Percentiles rank a stretch among this genome's conserved stretches.
Evolutionary conservation across 1,140 invertebrate genomes (phyloP).

Genomic region (Musca domestica): DNA sequence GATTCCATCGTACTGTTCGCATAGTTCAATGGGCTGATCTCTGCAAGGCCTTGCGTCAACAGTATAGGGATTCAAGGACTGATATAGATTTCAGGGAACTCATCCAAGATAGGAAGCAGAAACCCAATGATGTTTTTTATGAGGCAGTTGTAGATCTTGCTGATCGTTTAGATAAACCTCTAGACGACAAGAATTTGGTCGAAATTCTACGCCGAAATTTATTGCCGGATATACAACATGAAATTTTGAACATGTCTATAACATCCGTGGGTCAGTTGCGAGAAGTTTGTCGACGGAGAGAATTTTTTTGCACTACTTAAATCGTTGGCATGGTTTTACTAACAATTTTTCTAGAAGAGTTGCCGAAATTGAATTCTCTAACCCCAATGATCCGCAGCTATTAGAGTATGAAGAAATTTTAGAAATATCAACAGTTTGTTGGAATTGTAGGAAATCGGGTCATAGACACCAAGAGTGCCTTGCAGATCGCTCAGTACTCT

Average conservation of each 20-base stretch:
- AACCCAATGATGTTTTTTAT: neutral
- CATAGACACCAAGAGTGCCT: too few relatives aligned
- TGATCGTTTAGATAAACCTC: neutral
- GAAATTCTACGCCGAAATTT: constrained; percentile 4
- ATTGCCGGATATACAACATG: constrained; percentile 14
- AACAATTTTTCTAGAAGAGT: too few relatives aligned
- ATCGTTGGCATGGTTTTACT: neutral
- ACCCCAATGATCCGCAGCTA: neutral
- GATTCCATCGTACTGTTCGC: neutral
- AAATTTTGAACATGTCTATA: neutral
- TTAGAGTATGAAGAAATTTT: neutral
- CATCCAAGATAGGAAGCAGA: constrained; percentile 18
- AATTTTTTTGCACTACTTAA: neutral
- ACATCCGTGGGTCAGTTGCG: neutral
- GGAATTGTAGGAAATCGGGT: too few relatives aligned
- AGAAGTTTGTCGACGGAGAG: neutral
- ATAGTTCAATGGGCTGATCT: constrained; percentile 4
- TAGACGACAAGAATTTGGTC: neutral
- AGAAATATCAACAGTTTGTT: neutral
- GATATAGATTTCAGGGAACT: constrained; percentile 8
- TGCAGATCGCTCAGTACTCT: too few relatives aligned
- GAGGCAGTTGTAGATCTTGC: neutral
- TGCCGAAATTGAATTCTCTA: constrained; percentile 3
- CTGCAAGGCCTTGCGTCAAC: neutral
- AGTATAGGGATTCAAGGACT: constrained; percentile 1